phyloP scores from a whole-genome alignment of 2,888 invertebrate species.

The Platycheirus albimanus region DNA sequence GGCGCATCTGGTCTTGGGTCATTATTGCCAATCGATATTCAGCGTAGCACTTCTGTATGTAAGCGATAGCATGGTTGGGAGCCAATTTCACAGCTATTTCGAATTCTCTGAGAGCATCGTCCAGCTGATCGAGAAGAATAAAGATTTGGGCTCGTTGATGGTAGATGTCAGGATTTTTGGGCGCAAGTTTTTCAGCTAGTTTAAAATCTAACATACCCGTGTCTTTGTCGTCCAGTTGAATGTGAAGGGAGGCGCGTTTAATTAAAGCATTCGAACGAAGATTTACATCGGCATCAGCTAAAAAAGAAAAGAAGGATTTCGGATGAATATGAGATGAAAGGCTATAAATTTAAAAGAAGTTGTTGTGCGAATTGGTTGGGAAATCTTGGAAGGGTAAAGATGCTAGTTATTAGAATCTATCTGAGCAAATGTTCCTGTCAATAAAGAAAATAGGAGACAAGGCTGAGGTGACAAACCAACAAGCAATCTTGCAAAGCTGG shows the following conservation, averaged over 20 bases:
- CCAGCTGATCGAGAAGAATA: conserved; percentile 90
- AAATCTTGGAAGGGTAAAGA: too few relatives aligned
- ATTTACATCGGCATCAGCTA: conserved; percentile 84
- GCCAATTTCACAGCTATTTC: conserved; percentile 91
- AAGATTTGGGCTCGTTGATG: conserved; percentile 96
- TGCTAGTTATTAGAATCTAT: too few relatives aligned
- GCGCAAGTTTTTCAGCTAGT: conserved; percentile 89
- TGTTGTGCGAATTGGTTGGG: too few relatives aligned
- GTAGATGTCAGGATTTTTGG: conserved; percentile 93
- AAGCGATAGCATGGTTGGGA: conserved; percentile 92
- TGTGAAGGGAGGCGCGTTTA: conserved; percentile 92
- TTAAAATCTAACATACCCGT: conserved; percentile 91
- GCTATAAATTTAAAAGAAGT: too few relatives aligned
- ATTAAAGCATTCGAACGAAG: conserved; percentile 93
- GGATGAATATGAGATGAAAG: too few relatives aligned
- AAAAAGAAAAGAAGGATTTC: conserved; percentile 14
- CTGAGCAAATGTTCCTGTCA: too few relatives aligned
- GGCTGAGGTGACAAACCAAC: too few relatives aligned
- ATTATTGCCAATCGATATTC: conserved; percentile 90
- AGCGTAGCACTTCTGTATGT: conserved; percentile 95
- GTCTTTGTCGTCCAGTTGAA: conserved; percentile 90
- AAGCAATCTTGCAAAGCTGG: too few relatives aligned
- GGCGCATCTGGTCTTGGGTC: conserved; percentile 85
- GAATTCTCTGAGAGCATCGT: conserved; percentile 92
- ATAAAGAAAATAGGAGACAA: too few relatives aligned